Evolutionary conservation across 2,113 vertebrate species (phyloP).

Genomic region (Bettongia penicillata): DNA sequence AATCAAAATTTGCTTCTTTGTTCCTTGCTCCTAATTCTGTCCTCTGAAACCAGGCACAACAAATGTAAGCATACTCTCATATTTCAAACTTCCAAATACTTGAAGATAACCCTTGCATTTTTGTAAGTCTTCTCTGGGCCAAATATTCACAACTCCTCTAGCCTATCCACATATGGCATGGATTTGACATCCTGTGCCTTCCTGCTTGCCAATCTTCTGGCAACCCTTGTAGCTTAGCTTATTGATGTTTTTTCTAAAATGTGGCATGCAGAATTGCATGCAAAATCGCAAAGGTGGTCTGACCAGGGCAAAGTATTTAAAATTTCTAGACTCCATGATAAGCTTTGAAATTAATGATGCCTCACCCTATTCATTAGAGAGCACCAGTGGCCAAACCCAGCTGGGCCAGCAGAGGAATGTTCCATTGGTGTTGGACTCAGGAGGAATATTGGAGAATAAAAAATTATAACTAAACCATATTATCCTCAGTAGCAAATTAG

Average conservation of each 20-base stretch:
- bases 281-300: neutral
- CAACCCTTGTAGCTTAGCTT: neutral
- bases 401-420: neutral
- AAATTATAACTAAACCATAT: neutral
- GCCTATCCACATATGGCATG: neutral
- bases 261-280: neutral
- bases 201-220: neutral
- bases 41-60: neutral
- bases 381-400: neutral
- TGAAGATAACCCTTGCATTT: neutral
- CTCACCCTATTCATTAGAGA: neutral
- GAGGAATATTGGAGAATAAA: neutral
- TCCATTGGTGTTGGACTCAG: neutral
- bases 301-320: neutral
- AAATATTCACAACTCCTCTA: neutral
- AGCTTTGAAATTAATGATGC: slow-evolving; percentile 4
- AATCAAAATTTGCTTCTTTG: neutral
- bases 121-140: neutral
- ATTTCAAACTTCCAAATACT: neutral
- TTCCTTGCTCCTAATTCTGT: neutral
- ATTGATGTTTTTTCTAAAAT: neutral
- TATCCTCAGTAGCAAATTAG: slow-evolving; percentile 37
- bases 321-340: neutral
- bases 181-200: neutral
- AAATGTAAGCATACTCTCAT: neutral